Percentiles rank a stretch among this genome's conserved stretches.
These are phyloP conservation scores for Yasuhikotakia modesta DNA, from an alignment of 2,797 vertebrate species.

Conservation along the genomic window DNA sequence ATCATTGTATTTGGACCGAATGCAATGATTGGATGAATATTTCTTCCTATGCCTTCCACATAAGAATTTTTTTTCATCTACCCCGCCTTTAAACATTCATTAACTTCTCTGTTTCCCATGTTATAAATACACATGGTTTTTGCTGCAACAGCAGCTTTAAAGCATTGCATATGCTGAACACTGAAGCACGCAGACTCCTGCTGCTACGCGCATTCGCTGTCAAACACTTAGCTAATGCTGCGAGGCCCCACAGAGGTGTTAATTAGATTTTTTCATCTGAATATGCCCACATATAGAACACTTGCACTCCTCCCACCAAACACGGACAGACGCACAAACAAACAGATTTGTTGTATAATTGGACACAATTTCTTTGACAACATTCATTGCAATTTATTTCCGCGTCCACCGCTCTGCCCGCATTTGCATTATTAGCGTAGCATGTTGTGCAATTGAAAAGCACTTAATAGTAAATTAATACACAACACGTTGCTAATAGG, in stretches of 20 bases:
- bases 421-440: conserved; percentile 56
- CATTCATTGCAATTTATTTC: conserved; percentile 45
- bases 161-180: conserved; percentile 6
- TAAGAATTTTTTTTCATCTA: no score
- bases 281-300: conserved; percentile 6
- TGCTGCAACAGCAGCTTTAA: no score
- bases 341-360: conserved; percentile 50
- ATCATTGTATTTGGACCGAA: no score
- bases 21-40: no score
- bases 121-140: conserved; percentile 24
- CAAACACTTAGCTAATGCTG: conserved; percentile 37
- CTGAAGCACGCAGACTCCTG: conserved; percentile 28
- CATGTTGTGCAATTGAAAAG: conserved; percentile 59
- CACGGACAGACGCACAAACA: conserved; percentile 2
- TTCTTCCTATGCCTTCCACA: no score
- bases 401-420: conserved; percentile 38
- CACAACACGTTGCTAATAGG: conserved; percentile 50
- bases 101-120: background rate
- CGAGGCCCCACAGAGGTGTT: conserved; percentile 45
- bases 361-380: conserved; percentile 51
- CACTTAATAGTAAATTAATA: conserved; percentile 59
- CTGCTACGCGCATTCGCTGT: conserved; percentile 23
- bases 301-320: conserved; percentile 5
- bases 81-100: conserved; percentile 7
- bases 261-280: conserved; percentile 29